Conservation (phyloP, 2,797 vertebrate genomes). For the Chanos chanos region DNA sequence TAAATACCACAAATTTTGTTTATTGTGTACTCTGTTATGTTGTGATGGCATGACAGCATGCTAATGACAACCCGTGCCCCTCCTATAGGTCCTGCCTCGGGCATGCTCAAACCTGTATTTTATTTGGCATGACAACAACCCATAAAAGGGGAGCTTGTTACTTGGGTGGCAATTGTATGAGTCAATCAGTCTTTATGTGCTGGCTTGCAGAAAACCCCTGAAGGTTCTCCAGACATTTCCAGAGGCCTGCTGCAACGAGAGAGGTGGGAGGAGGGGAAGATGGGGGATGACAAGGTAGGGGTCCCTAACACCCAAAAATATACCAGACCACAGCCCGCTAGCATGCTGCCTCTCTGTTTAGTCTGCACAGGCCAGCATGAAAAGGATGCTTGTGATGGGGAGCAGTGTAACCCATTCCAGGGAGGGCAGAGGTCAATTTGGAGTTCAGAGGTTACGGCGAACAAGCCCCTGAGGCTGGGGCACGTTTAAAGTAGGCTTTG, state of each 20-base stretch:
- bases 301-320: too few species aligned
- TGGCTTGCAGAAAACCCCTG: neutral
- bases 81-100: neutral
- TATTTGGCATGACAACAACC: constrained; percentile 29
- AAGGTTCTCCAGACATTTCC: constrained; percentile 1
- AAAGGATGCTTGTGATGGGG: constrained; percentile 11
- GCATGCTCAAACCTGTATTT: constrained; percentile 33
- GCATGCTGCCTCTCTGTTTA: neutral
- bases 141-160: constrained; percentile 24
- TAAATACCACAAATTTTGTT: too few species aligned
- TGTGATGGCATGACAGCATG: neutral
- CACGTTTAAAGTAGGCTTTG: constrained; percentile 1
- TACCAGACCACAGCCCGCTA: too few species aligned
- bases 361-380: neutral
- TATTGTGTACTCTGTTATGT: too few species aligned
- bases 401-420: constrained; percentile 25
- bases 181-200: constrained; percentile 28
- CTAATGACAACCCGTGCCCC: neutral
- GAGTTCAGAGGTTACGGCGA: neutral
- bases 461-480: neutral
- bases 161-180: constrained; percentile 16
- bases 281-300: too few species aligned
- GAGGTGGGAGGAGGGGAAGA: too few species aligned
- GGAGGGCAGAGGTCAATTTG: constrained; percentile 23
- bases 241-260: too few species aligned